Evolutionary conservation across 2,888 invertebrate genomes (phyloP).

Genomic region (Lasius platythorax): DNA sequence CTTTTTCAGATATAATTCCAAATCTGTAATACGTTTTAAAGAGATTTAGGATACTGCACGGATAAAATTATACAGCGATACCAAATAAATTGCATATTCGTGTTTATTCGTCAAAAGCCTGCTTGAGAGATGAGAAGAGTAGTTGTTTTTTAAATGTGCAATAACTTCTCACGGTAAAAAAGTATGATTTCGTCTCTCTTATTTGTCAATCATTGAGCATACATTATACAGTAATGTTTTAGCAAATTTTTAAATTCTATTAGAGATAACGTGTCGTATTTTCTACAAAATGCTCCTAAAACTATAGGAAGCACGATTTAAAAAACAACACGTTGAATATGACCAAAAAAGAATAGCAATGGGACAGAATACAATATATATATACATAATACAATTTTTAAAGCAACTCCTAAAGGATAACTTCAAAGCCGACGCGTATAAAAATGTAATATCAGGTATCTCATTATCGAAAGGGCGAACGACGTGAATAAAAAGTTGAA

Average conservation of each 20-base stretch:
- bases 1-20: neutral
- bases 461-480: slow-evolving; percentile 37
- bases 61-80: neutral
- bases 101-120: neutral
- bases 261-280: neutral
- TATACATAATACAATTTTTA: slow-evolving; percentile 1
- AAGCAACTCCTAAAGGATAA: neutral
- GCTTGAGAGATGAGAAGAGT: neutral
- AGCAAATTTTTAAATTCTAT: neutral
- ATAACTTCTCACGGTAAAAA: neutral
- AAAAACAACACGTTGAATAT: neutral
- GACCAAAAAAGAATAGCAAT: neutral
- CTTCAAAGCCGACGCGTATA: slow-evolving; percentile 21
- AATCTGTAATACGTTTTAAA: slow-evolving; percentile 16
- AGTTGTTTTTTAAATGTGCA: neutral
- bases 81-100: neutral
- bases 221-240: neutral
- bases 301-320: neutral
- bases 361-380: neutral
- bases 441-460: slow-evolving; percentile 40
- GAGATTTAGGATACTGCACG: neutral
- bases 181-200: neutral
- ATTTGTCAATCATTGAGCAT: neutral
- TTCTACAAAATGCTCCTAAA: neutral
- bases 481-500: slow-evolving; percentile 4